Evolutionary conservation across 2,113 vertebrate species (phyloP).

Genomic region (Platichthys stellatus): DNA sequence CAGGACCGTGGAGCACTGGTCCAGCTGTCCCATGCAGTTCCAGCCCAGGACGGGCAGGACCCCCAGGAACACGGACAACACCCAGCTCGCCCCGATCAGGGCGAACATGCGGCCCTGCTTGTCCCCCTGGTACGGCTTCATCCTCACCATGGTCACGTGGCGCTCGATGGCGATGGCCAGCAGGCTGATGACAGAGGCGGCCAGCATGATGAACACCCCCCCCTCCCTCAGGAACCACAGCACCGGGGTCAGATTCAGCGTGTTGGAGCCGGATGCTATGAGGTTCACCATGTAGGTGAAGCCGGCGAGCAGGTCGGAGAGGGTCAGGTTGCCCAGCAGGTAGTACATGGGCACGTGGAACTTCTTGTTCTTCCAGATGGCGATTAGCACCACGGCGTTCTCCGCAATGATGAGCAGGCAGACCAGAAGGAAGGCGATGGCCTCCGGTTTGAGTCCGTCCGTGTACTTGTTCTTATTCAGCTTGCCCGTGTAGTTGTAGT

Average conservation of each 20-base stretch:
- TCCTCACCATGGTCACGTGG: constrained; percentile 89
- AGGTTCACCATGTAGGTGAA: constrained; percentile 92
- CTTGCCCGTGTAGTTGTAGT: constrained; percentile 92
- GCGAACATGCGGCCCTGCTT: constrained; percentile 85
- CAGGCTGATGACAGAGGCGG: constrained; percentile 89
- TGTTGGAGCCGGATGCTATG: constrained; percentile 87
- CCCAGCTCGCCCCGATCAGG: constrained; percentile 87
- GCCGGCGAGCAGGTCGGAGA: constrained; percentile 90
- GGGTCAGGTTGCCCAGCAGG: constrained; percentile 88
- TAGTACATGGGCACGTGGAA: constrained; percentile 93
- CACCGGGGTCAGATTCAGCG: constrained; percentile 85
- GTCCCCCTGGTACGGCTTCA: constrained; percentile 84
- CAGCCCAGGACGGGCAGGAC: constrained; percentile 88
- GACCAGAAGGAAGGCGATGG: constrained; percentile 85
- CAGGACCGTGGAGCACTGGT: constrained; percentile 88
- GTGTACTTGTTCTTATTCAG: constrained; percentile 83
- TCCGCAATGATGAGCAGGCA: constrained; percentile 89
- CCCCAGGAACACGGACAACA: constrained; percentile 84
- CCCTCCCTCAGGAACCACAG: constrained; percentile 91
- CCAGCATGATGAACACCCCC: constrained; percentile 88
- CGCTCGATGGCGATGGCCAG: constrained; percentile 92
- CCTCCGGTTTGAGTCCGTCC: constrained; percentile 82
- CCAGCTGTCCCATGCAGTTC: constrained; percentile 88
- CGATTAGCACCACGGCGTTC: constrained; percentile 88
- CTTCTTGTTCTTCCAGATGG: constrained; percentile 90